Evolutionary conservation across 1,140 invertebrate species (phyloP).

Genomic region (Artemia franciscana): DNA sequence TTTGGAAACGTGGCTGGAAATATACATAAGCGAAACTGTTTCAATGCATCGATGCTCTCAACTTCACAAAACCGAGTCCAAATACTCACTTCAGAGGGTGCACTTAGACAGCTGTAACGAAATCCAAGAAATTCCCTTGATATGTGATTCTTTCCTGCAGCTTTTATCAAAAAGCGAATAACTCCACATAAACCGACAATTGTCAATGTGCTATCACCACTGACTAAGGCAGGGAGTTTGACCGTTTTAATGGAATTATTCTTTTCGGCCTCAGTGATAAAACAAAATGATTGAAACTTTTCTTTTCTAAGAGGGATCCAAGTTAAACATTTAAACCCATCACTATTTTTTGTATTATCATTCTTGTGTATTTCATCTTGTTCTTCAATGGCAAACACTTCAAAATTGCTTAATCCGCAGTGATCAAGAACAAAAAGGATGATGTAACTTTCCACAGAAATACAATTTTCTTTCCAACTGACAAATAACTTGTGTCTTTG

Average conservation of each 20-base stretch:
- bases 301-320: too few species aligned
- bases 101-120: constrained; percentile 44
- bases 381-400: neutral
- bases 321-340: too few species aligned
- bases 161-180: neutral
- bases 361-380: too few species aligned
- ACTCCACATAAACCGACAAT: neutral
- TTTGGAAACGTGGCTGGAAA: constrained; percentile 5
- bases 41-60: constrained; percentile 36
- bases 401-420: neutral
- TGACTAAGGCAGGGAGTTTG: neutral
- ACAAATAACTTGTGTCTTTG: neutral
- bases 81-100: constrained; percentile 56
- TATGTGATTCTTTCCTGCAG: neutral
- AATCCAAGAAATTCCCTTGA: constrained; percentile 33
- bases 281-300: too few species aligned
- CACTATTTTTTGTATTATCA: too few species aligned
- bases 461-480: neutral
- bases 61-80: constrained; percentile 86
- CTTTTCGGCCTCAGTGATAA: too few species aligned
- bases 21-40: constrained; percentile 13
- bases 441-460: neutral
- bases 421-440: neutral
- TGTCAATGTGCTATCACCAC: neutral
- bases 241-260: neutral